Conservation (phyloP, 2,888 invertebrate genomes). For the Pecten maximus region DNA sequence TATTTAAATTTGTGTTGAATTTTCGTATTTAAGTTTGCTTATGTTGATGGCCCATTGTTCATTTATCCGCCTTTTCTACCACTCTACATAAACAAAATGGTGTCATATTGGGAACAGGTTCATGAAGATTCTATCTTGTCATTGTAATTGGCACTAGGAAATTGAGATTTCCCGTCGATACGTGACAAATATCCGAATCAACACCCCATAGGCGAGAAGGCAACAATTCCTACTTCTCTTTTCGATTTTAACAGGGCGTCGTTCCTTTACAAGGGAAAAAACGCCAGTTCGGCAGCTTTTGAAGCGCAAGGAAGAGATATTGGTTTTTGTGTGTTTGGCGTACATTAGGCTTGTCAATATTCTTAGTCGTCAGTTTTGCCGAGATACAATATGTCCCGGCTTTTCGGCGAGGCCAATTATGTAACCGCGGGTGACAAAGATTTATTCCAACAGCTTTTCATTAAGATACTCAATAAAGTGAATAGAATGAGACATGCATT, state of each 20-base stretch:
- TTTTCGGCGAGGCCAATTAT: slow-evolving; percentile 24
- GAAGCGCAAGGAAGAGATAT: not conserved
- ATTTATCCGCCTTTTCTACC: not conserved
- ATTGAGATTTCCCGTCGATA: not conserved
- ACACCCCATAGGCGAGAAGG: not conserved
- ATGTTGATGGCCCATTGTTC: too few relatives aligned
- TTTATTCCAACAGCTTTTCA: slow-evolving; percentile 30
- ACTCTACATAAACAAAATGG: not conserved
- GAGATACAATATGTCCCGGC: slow-evolving; percentile 31
- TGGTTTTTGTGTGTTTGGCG: slow-evolving; percentile 28
- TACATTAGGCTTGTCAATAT: slow-evolving; percentile 13
- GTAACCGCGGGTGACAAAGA: slow-evolving; percentile 9
- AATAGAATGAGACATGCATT: not conserved
- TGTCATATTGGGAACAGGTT: not conserved
- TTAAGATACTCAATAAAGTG: slow-evolving; percentile 32
- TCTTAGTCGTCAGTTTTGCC: not conserved
- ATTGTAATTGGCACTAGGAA: not conserved
- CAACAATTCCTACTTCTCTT: not conserved
- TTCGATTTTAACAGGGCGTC: not conserved
- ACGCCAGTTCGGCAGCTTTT: not conserved
- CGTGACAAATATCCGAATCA: not conserved
- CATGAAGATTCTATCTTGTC: not conserved
- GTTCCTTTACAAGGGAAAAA: not conserved
- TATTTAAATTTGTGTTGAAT: too few relatives aligned
- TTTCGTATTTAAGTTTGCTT: too few relatives aligned